Conservation (phyloP, 2,113 vertebrate species). For the Neolamprologus ventralis region DNA sequence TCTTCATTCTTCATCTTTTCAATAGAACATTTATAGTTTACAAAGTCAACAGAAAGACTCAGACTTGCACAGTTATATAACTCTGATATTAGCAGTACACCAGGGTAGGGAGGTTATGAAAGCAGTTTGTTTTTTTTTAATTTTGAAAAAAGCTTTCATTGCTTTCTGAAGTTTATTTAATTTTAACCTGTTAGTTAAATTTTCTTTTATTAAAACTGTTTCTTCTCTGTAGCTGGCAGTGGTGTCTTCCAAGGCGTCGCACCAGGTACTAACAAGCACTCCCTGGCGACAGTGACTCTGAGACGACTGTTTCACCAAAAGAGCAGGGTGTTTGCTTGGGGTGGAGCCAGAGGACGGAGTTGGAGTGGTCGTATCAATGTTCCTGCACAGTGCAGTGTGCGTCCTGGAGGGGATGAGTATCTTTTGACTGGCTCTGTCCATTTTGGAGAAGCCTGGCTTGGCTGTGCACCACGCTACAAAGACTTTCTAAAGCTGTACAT, state of each 20-base stretch:
- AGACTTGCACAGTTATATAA: background rate
- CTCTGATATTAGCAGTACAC: background rate
- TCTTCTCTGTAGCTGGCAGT: constrained; percentile 70
- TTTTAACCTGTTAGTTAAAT: background rate
- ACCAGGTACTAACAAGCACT: constrained; percentile 27
- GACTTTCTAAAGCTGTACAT: constrained; percentile 86
- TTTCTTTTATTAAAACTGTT: background rate
- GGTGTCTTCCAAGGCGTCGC: constrained; percentile 75
- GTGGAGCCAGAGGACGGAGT: constrained; percentile 55
- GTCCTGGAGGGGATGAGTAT: constrained; percentile 76
- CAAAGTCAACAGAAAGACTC: background rate
- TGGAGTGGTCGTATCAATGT: constrained; percentile 81
- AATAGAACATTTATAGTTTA: background rate
- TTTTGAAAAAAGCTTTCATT: background rate
- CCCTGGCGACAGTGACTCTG: constrained; percentile 63
- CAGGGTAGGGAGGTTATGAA: background rate
- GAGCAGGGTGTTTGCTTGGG: constrained; percentile 74
- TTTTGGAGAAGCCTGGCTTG: constrained; percentile 87
- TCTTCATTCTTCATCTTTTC: background rate
- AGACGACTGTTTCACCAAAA: constrained; percentile 86
- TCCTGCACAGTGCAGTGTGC: constrained; percentile 72
- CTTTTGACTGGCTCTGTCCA: constrained; percentile 86
- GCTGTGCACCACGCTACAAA: constrained; percentile 84
- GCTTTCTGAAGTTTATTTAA: background rate
- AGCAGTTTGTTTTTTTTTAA: background rate